Evolutionary conservation across 2,797 vertebrate species (phyloP).

Genomic region (Benthosema pterotum): DNA sequence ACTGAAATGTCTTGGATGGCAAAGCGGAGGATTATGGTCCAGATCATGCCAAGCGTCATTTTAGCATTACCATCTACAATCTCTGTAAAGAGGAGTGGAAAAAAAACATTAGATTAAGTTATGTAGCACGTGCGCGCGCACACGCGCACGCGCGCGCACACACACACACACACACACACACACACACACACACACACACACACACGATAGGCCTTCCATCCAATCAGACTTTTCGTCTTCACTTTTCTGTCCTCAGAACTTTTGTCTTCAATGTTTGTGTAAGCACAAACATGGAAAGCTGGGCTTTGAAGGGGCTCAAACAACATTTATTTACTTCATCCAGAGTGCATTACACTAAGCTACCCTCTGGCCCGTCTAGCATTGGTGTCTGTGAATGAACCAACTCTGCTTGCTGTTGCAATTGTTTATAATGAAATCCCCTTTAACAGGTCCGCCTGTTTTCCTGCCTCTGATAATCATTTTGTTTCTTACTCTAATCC

Average conservation of each 20-base stretch:
- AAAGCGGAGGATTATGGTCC: slow-evolving; percentile 99
- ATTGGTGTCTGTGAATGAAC: slow-evolving; percentile 42
- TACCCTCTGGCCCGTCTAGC: slow-evolving; percentile 21
- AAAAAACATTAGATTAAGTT: background rate
- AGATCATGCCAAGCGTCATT: slow-evolving; percentile 99
- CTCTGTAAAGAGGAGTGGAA: slow-evolving; percentile 77
- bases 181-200: no score
- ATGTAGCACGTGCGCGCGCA: no score
- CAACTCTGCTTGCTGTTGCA: slow-evolving; percentile 3
- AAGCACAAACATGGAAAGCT: no score
- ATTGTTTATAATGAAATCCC: slow-evolving; percentile 52
- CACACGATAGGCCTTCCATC: no score
- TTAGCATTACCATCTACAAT: slow-evolving; percentile 98
- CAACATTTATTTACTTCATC: no score
- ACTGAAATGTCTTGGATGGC: slow-evolving; percentile 99
- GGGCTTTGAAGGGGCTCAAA: no score
- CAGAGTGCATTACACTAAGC: slow-evolving; percentile 4
- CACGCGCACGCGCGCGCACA: no score
- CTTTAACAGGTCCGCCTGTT: slow-evolving; percentile 39
- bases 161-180: no score
- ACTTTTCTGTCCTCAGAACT: no score
- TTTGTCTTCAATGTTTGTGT: no score
- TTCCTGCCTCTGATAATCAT: slow-evolving; percentile 51
- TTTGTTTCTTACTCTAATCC: slow-evolving; percentile 66
- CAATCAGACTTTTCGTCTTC: no score